phyloP scores from a whole-genome alignment of 2,113 vertebrate genomes.

The Genyomyrus donnyi region DNA sequence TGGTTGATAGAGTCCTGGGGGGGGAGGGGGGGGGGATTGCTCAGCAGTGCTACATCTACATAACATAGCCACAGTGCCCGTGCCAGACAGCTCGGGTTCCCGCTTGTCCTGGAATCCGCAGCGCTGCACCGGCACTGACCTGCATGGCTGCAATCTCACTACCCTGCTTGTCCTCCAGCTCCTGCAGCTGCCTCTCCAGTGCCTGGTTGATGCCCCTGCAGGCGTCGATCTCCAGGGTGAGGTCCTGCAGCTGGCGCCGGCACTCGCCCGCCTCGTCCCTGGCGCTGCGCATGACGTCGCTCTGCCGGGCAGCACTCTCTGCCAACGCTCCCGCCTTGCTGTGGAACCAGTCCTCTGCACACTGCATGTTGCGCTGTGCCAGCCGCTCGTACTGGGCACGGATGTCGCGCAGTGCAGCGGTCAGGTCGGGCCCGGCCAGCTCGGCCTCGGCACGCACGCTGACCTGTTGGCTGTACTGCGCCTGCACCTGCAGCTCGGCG shows the following conservation, averaged over 20 bases:
- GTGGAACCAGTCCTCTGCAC: constrained; percentile 91
- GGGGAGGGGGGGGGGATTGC: neutral
- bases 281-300: constrained; percentile 67
- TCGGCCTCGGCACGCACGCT: constrained; percentile 91
- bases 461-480: constrained; percentile 74
- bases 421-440: constrained; percentile 81
- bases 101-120: neutral
- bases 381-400: constrained; percentile 85
- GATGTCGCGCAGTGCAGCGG: constrained; percentile 82
- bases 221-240: constrained; percentile 80
- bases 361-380: constrained; percentile 84
- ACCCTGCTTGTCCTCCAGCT: constrained; percentile 83
- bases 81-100: neutral
- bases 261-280: constrained; percentile 82
- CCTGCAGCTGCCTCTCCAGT: constrained; percentile 83
- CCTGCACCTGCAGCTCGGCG: constrained; percentile 83
- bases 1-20: constrained; percentile 78
- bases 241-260: constrained; percentile 73
- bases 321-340: constrained; percentile 81
- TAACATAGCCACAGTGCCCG: neutral
- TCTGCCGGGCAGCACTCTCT: constrained; percentile 70
- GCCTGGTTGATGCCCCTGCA: constrained; percentile 79
- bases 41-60: neutral
- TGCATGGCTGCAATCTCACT: constrained; percentile 76
- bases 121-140: constrained; percentile 50